A percentile compares a stretch with the other conserved stretches of the same genome.
phyloP scores from a whole-genome alignment of 2,797 vertebrate species.

The Acrocephalus scirpaceus region DNA sequence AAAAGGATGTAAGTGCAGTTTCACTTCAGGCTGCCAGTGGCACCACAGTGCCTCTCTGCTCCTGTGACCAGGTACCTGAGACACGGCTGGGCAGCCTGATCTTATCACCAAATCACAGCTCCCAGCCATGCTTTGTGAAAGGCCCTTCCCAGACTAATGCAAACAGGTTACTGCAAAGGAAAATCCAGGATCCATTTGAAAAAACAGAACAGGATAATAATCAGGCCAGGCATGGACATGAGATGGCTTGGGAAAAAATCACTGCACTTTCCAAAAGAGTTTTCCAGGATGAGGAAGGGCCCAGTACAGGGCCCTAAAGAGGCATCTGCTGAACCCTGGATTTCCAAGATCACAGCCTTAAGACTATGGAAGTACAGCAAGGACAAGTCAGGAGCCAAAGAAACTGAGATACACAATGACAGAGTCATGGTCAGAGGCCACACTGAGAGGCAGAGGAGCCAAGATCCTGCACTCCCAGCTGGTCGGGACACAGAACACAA shows the following conservation, averaged over 20 bases:
- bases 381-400: not conserved
- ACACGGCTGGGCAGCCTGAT: not conserved
- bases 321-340: not conserved
- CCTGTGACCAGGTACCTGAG: not conserved
- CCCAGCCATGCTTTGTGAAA: not conserved
- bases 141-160: not conserved
- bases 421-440: not conserved
- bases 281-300: not conserved
- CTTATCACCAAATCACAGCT: not conserved
- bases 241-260: not conserved
- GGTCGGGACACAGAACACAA: not conserved
- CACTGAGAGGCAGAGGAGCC: not conserved
- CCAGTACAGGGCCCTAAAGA: not conserved
- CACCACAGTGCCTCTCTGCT: not conserved
- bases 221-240: not conserved
- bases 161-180: not conserved
- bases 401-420: not conserved
- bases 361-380: not conserved
- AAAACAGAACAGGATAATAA: not conserved
- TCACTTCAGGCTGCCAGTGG: not conserved
- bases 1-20: not conserved
- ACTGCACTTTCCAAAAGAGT: not conserved
- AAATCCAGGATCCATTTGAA: not conserved
- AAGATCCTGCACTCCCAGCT: not conserved
- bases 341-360: not conserved